These are phyloP conservation scores for Sebastes dallii DNA, from an alignment of 2,797 vertebrate genomes.

Conservation along the genomic window DNA sequence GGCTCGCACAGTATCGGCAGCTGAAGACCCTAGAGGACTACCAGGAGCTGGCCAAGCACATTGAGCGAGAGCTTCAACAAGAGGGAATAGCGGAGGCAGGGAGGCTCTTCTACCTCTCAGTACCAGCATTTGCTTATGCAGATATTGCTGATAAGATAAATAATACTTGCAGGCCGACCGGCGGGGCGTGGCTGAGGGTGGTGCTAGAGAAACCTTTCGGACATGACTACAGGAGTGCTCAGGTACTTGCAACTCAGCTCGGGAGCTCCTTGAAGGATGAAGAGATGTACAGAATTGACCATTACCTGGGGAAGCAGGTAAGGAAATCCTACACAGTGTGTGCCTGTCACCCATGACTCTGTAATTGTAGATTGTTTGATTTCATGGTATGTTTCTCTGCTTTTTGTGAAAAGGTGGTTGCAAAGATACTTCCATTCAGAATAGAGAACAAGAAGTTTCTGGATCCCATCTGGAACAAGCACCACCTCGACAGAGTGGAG, in stretches of 20 bases:
- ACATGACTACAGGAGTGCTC: conserved; percentile 88
- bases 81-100: conserved; percentile 88
- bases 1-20: conserved; percentile 86
- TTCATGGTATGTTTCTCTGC: background rate
- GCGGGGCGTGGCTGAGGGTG: conserved; percentile 88
- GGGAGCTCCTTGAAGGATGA: conserved; percentile 86
- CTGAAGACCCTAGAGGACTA: conserved; percentile 87
- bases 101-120: conserved; percentile 94
- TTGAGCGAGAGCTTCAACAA: conserved; percentile 76
- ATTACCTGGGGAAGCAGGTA: conserved; percentile 98
- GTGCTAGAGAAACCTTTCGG: conserved; percentile 98
- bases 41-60: conserved; percentile 78
- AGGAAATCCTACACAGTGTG: background rate
- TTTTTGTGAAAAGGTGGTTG: conserved; percentile 84
- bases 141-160: conserved; percentile 90
- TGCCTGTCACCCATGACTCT: background rate
- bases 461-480: conserved; percentile 91
- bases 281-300: conserved; percentile 97
- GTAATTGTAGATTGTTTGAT: background rate
- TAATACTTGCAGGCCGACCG: conserved; percentile 85
- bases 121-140: conserved; percentile 91
- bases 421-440: conserved; percentile 94
- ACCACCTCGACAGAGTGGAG: conserved; percentile 93
- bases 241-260: conserved; percentile 85
- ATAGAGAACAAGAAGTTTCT: conserved; percentile 86